Conservation (phyloP, 2,113 vertebrate species). For the Eulemur rufifrons region DNA sequence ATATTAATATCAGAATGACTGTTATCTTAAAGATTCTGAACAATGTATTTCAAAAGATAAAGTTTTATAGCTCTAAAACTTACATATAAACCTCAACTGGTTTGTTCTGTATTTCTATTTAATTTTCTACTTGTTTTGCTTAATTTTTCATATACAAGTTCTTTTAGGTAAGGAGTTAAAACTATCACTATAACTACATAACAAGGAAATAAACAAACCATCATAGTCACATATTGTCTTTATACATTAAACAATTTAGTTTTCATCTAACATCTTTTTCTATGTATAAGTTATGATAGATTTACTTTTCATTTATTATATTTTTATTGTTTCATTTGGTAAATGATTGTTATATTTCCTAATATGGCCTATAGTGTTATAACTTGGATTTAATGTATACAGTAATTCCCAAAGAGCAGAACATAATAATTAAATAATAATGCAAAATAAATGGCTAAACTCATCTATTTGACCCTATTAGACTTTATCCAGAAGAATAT, state of each 20-base stretch:
- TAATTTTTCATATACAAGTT: slow-evolving; percentile 38
- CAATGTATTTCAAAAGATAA: slow-evolving; percentile 12
- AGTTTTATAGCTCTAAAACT: neutral
- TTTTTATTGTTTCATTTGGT: slow-evolving; percentile 50
- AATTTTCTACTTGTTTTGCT: slow-evolving; percentile 30
- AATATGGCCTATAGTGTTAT: neutral
- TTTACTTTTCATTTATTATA: slow-evolving; percentile 40
- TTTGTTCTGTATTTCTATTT: neutral
- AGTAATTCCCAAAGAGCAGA: slow-evolving; percentile 9
- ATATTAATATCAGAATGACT: neutral
- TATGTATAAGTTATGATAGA: neutral
- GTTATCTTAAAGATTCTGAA: neutral
- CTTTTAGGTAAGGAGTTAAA: neutral
- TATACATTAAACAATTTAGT: slow-evolving; percentile 31
- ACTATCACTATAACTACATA: neutral
- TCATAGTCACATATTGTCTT: slow-evolving; percentile 19
- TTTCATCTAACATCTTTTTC: slow-evolving; percentile 43
- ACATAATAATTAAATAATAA: slow-evolving; percentile 49
- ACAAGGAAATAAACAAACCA: slow-evolving; percentile 3
- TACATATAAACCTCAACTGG: neutral
- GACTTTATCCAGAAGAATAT: slow-evolving; percentile 27
- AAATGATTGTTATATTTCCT: slow-evolving; percentile 18
- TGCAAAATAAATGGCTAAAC: slow-evolving; percentile 48
- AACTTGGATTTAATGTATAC: neutral
- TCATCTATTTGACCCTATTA: slow-evolving; percentile 17